Percentiles rank a stretch among this genome's conserved stretches.
Conservation (phyloP, 2,797 vertebrate species). For the Falco novaeseelandiae region DNA sequence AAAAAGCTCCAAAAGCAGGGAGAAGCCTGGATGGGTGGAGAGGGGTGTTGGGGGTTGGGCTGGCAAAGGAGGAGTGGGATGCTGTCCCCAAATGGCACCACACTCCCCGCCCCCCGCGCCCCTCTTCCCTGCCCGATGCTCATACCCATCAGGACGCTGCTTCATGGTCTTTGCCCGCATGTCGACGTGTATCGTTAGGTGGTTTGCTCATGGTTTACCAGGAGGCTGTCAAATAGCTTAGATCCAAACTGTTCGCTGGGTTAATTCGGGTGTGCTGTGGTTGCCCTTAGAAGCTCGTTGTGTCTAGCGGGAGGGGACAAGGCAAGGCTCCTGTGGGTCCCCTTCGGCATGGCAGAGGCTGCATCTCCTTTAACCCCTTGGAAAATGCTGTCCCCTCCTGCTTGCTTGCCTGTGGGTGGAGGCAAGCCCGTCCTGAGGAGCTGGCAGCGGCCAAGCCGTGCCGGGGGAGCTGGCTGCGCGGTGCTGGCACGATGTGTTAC, state of each 20-base stretch:
- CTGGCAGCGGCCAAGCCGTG: background rate
- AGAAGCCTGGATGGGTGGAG: background rate
- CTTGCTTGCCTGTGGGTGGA: background rate
- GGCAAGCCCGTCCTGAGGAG: background rate
- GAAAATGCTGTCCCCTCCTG: background rate
- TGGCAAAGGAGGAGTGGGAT: background rate
- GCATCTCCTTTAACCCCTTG: background rate
- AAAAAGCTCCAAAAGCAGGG: background rate
- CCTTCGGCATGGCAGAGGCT: background rate
- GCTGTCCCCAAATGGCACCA: background rate
- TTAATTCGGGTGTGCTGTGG: background rate
- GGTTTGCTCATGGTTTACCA: background rate
- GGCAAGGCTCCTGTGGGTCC: background rate
- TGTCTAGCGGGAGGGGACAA: background rate
- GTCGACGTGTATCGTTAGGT: background rate
- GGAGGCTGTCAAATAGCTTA: background rate
- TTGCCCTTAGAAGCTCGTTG: background rate
- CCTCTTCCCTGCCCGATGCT: background rate
- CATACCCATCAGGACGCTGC: rapidly evolving
- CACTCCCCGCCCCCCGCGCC: no score
- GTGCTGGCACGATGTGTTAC: background rate
- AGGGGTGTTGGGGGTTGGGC: background rate
- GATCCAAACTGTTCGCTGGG: background rate
- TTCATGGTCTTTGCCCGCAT: background rate
- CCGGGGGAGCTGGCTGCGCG: background rate